Percentiles rank a stretch among this genome's conserved stretches.
phyloP scores from a whole-genome alignment of 2,888 invertebrate species.

The Drosophila mimica region DNA sequence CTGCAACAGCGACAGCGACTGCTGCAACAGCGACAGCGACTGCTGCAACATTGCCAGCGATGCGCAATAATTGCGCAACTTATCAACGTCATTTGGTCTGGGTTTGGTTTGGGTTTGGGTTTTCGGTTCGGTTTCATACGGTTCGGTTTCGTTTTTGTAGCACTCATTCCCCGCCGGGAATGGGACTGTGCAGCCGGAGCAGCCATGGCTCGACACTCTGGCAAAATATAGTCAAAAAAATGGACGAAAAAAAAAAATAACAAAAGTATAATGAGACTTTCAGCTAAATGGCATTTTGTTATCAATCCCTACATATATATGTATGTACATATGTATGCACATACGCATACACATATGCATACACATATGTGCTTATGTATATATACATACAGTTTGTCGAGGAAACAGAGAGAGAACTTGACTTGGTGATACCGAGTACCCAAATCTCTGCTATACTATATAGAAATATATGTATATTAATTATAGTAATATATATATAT shows the following conservation, averaged over 20 bases:
- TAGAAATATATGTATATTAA: too few species aligned
- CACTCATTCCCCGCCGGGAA: background rate
- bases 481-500: too few species aligned
- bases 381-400: background rate
- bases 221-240: conserved; percentile 13
- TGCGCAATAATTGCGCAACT: conserved; percentile 68
- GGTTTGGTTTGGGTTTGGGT: background rate
- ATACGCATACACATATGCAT: too few species aligned
- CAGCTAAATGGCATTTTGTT: conserved; percentile 40
- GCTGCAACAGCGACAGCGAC: conserved; percentile 23
- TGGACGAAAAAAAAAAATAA: background rate
- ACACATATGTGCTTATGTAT: background rate
- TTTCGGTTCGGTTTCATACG: background rate
- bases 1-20: conserved; percentile 37
- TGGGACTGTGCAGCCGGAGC: background rate
- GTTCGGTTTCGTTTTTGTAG: background rate
- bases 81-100: conserved; percentile 60
- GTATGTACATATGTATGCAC: background rate
- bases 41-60: conserved; percentile 36
- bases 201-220: conserved; percentile 14
- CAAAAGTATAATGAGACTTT: conserved; percentile 42
- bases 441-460: background rate
- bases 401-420: background rate
- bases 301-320: conserved; percentile 29
- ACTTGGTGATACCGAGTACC: background rate